Percentiles rank a stretch among this genome's conserved stretches.
phyloP scores from a whole-genome alignment of 2,888 invertebrate genomes.

The Ecliptopera silaceata region DNA sequence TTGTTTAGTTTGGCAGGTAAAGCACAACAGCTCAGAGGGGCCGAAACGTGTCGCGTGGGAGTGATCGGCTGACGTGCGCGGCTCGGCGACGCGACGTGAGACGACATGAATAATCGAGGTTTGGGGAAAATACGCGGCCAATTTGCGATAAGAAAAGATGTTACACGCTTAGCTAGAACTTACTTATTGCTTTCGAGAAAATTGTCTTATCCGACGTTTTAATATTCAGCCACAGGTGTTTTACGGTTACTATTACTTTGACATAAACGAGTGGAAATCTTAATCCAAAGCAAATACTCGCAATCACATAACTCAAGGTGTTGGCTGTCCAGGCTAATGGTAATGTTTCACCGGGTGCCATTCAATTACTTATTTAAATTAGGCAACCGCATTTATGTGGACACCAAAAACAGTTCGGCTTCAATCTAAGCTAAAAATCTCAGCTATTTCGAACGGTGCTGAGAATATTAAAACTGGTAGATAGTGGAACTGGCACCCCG shows the following conservation, averaged over 20 bases:
- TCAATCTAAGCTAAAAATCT: constrained; percentile 28
- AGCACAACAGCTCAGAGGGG: constrained; percentile 54
- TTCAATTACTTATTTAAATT: constrained; percentile 15
- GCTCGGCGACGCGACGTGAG: constrained; percentile 37
- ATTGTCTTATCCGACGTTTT: neutral
- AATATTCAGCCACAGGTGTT: constrained; percentile 1
- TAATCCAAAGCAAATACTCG: neutral
- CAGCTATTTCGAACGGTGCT: constrained; percentile 23
- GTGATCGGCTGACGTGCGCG: constrained; percentile 56
- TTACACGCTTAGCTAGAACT: constrained; percentile 13
- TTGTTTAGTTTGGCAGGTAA: constrained; percentile 74
- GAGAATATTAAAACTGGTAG: constrained; percentile 30
- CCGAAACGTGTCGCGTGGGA: constrained; percentile 55
- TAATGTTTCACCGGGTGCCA: constrained; percentile 3
- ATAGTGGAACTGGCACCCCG: constrained; percentile 27
- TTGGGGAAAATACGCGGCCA: constrained; percentile 45
- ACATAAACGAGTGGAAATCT: neutral
- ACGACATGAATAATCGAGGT: constrained; percentile 50
- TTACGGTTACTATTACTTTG: neutral
- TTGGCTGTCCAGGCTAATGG: constrained; percentile 7
- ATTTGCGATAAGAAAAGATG: constrained; percentile 32
- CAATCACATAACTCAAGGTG: constrained; percentile 2
- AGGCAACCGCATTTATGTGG: constrained; percentile 11
- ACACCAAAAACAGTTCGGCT: constrained; percentile 4
- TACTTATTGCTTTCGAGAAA: neutral